phyloP scores from a whole-genome alignment of 1,140 invertebrate species.

The Anadara kagoshimensis region DNA sequence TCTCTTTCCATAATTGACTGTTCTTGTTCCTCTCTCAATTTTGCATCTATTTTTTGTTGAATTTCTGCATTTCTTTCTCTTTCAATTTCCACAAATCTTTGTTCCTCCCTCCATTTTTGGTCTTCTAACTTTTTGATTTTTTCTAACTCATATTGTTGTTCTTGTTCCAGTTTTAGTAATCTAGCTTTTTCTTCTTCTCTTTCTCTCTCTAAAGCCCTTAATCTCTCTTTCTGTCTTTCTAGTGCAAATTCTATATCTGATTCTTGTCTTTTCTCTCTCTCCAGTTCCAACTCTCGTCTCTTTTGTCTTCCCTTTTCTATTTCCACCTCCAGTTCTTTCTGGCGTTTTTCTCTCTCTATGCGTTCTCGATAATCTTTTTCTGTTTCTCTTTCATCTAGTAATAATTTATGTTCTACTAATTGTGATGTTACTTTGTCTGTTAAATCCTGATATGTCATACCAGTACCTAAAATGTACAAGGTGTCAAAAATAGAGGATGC shows the following conservation, averaged over 20 bases:
- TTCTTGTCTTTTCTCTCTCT: conserved; percentile 1
- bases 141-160: neutral
- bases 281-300: conserved; percentile 3
- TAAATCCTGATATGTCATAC: conserved; percentile 57
- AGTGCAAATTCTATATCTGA: neutral
- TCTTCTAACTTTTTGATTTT: conserved; percentile 11
- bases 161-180: too few species aligned
- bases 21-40: conserved; percentile 20
- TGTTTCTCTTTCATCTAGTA: conserved; percentile 23
- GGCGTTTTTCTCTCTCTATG: neutral
- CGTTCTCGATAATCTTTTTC: conserved; percentile 1
- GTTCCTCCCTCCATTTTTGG: conserved; percentile 23
- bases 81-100: conserved; percentile 11
- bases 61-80: conserved; percentile 20
- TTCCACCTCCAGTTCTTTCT: neutral
- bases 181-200: conserved; percentile 1
- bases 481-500: too few species aligned
- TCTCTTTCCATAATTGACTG: conserved; percentile 24
- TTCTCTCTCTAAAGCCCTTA: neutral
- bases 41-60: neutral
- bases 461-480: conserved; percentile 50
- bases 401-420: conserved; percentile 47
- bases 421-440: conserved; percentile 61
- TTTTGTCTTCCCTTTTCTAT: neutral
- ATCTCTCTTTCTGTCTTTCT: neutral